phyloP scores from a whole-genome alignment of 2,888 invertebrate species.

The Listrodromus nycthemerus region DNA sequence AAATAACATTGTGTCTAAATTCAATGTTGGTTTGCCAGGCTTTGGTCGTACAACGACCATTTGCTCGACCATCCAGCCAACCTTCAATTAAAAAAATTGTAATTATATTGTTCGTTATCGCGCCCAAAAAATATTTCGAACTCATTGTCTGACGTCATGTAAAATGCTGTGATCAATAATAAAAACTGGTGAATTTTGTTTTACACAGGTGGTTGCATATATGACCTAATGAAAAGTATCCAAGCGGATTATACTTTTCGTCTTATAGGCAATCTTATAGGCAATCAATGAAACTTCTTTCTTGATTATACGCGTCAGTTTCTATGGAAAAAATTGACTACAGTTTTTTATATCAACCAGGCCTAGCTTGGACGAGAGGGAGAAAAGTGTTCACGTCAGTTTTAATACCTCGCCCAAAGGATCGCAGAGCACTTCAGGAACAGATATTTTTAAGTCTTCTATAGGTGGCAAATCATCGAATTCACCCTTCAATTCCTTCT shows the following conservation, averaged over 20 bases:
- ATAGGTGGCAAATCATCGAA: constrained; percentile 92
- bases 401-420: constrained; percentile 89
- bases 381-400: not conserved
- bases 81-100: constrained; percentile 83
- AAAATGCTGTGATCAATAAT: not conserved
- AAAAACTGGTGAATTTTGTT: not conserved
- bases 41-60: constrained; percentile 90
- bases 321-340: not conserved
- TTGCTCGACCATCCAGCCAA: constrained; percentile 82
- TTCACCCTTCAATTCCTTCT: constrained; percentile 85
- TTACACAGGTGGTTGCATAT: not conserved
- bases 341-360: not conserved
- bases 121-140: not conserved
- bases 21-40: constrained; percentile 91
- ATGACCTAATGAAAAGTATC: not conserved
- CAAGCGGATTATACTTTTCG: too few relatives aligned
- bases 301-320: not conserved
- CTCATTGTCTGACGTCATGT: not conserved
- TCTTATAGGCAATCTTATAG: too few relatives aligned
- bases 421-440: constrained; percentile 90
- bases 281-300: not conserved
- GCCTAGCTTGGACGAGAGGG: not conserved
- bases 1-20: constrained; percentile 95
- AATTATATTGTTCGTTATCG: not conserved
- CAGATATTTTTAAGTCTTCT: constrained; percentile 91